phyloP scores from a whole-genome alignment of 2,797 vertebrate species.

The Protonibea diacanthus region DNA sequence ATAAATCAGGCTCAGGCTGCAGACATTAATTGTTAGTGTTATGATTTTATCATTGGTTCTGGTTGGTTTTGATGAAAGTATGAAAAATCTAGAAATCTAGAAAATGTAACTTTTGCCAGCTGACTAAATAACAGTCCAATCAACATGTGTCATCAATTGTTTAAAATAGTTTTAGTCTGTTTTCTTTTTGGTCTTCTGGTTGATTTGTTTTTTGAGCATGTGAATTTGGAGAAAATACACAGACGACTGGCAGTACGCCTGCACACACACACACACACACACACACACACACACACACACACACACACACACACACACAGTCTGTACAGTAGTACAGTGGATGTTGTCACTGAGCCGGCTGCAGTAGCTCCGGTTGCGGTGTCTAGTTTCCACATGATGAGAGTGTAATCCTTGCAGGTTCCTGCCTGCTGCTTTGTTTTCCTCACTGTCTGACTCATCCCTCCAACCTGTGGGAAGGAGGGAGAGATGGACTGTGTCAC shows the following conservation, averaged over 20 bases:
- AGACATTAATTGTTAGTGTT: not conserved
- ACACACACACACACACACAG: constrained; percentile 21
- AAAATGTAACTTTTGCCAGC: not conserved
- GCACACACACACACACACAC: constrained; percentile 13
- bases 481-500: constrained; percentile 63
- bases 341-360: constrained; percentile 53
- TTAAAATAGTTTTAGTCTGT: not conserved
- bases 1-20: not conserved
- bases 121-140: not conserved
- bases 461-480: constrained; percentile 80
- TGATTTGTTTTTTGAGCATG: not conserved
- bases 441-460: constrained; percentile 73
- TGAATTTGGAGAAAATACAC: constrained; percentile 6
- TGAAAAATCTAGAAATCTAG: not conserved
- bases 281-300: constrained; percentile 16
- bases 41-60: not conserved
- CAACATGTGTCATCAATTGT: not conserved
- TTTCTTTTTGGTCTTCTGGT: not conserved
- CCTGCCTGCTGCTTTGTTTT: constrained; percentile 79
- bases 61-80: not conserved
- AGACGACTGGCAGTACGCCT: not conserved
- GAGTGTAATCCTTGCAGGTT: constrained; percentile 77
- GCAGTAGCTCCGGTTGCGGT: constrained; percentile 59
- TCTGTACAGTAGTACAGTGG: constrained; percentile 33
- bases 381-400: constrained; percentile 75